Evolutionary conservation across 35 echinoderm and acorn worm species (phyloP), one percentile per base, ranked within the genome.

Genomic region (Heliocidaris tuberculata): DNA sequence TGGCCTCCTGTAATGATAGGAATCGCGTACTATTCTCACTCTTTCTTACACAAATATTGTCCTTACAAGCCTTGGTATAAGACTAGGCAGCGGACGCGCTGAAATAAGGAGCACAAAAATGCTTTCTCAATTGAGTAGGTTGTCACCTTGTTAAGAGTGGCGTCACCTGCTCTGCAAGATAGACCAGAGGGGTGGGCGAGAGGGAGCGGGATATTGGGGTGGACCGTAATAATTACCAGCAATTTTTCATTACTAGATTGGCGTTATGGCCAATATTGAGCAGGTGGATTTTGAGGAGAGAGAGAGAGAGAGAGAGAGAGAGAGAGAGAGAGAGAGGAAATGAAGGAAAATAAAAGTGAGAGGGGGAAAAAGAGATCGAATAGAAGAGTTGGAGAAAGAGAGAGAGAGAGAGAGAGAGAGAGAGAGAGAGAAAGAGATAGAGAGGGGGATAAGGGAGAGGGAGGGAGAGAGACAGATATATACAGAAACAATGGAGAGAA

Each of bases 241-340:
- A 78, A 78, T 21, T 78, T 78, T 78, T 78, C 65, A 78, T 78
- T 78, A 78, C 65, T 78, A 19, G 65, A 78, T 78, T 78, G 65
- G 65, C 65, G 65, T 27, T 78, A 27, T 78, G 21, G 17, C 21
- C 65, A 78, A 78, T 27, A 78, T n/a, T 78, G 65, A 8, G 65
- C 65, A 78, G 65, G 65, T 78, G 65, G 65, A 78, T 78, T 78
- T n/a, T 4, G 65, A 24, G 27, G 8, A 4, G 50, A 10, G 50
- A 13, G 50, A 52, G 50, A 52, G 12, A 78, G 65, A 8, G 19
- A 27, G 65, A 27, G 17, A 78, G 65, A 78, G 7, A n/a, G 21
- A n/a, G 24, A 27, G 24, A 70, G 60, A 70, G 60, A 70, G 24
- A 70, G 60, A 13, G 19, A 65, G 60, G 19, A 17, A 65, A 59